phyloP scores from a whole-genome alignment of 2,113 vertebrate genomes.

The Perca flavescens region DNA sequence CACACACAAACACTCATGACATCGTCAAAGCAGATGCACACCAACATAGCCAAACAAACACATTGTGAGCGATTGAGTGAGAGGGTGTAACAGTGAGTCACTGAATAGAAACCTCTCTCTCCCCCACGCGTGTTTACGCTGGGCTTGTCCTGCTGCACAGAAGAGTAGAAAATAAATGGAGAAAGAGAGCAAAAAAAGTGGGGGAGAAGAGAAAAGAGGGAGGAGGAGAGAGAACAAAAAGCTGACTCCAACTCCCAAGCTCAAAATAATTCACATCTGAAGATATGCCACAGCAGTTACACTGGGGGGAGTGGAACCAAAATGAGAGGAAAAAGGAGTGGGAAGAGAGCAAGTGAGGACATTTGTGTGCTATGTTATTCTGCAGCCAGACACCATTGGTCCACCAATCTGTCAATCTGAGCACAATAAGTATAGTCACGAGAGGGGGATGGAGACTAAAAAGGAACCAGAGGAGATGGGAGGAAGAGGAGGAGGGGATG shows the following conservation, averaged over 20 bases:
- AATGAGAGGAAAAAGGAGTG: background rate
- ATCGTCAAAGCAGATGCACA: conserved; percentile 33
- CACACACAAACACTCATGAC: conserved; percentile 20
- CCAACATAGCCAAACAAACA: conserved; percentile 27
- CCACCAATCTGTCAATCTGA: conserved; percentile 60
- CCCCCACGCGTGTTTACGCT: conserved; percentile 56
- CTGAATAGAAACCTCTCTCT: conserved; percentile 50
- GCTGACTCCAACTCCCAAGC: conserved; percentile 62
- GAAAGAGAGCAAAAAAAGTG: background rate
- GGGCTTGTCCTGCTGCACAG: conserved; percentile 54
- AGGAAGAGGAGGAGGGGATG: conserved; percentile 32
- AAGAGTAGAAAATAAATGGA: conserved; percentile 21
- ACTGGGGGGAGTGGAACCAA: conserved; percentile 1
- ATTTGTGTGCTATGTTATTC: conserved; percentile 40
- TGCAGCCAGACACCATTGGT: conserved; percentile 61
- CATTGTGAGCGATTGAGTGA: conserved; percentile 31
- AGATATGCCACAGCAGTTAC: conserved; percentile 51
- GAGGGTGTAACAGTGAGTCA: conserved; percentile 67
- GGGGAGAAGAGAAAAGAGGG: background rate
- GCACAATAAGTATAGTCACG: conserved; percentile 62
- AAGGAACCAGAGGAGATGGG: conserved; percentile 49
- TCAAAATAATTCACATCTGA: conserved; percentile 68
- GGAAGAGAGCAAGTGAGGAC: conserved; percentile 4
- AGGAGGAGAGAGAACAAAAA: conserved; percentile 28
- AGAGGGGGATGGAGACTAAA: conserved; percentile 33